A percentile compares a stretch with the other conserved stretches of the same genome.
Evolutionary conservation across 2,888 invertebrate species (phyloP).

Genomic region (Cheilosia urbana): DNA sequence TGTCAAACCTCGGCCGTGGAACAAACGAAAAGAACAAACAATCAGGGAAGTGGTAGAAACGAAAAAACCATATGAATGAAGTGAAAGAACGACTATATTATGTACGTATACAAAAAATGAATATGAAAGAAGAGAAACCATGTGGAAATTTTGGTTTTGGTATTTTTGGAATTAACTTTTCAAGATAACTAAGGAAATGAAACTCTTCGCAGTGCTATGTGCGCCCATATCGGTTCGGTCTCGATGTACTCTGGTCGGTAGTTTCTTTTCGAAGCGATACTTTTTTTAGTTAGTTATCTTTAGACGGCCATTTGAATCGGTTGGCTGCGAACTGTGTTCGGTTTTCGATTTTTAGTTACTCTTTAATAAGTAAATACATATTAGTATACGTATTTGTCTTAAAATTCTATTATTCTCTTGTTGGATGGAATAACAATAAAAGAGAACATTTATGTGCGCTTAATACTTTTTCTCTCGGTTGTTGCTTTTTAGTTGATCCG

Average conservation of each 20-base stretch:
- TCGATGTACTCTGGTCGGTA: constrained; percentile 58
- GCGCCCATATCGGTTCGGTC: constrained; percentile 51
- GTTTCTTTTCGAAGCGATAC: constrained; percentile 77
- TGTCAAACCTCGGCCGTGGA: constrained; percentile 27
- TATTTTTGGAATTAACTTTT: constrained; percentile 75
- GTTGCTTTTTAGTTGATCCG: constrained; percentile 41
- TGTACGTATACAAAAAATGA: constrained; percentile 30
- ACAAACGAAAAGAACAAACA: constrained; percentile 31
- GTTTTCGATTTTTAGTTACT: constrained; percentile 45
- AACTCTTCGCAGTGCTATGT: constrained; percentile 66
- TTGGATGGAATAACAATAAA: constrained; percentile 43
- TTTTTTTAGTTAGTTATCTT: constrained; percentile 82
- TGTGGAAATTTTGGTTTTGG: constrained; percentile 69
- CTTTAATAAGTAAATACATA: constrained; percentile 38
- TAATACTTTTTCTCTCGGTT: constrained; percentile 43
- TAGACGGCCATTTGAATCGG: constrained; percentile 81
- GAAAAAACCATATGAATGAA: constrained; percentile 12
- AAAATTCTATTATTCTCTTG: constrained; percentile 38
- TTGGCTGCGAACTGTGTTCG: constrained; percentile 78
- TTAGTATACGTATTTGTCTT: constrained; percentile 35
- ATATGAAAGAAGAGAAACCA: constrained; percentile 68
- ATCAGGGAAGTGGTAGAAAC: constrained; percentile 13
- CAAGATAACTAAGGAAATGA: constrained; percentile 71
- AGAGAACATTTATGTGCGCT: constrained; percentile 64
- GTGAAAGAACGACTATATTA: constrained; percentile 33